A percentile compares a stretch with the other conserved stretches of the same genome.
Conservation (phyloP, 2,113 vertebrate genomes). For the Pelmatolapia mariae region DNA sequence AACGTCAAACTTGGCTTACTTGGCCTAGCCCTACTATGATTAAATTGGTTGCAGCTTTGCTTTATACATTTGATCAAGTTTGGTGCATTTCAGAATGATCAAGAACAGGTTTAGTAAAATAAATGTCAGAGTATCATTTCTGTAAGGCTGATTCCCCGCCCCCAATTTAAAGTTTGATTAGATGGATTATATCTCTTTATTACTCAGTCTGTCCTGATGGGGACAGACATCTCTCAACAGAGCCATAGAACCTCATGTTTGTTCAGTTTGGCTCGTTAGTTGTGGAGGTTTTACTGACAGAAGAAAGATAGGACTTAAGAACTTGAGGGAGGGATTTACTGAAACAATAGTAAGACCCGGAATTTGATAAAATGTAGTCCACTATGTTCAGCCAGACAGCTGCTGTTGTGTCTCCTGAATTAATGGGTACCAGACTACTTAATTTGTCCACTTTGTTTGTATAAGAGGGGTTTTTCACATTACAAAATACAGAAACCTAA, state of each 20-base stretch:
- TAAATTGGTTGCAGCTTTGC: neutral
- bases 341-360: accelerated
- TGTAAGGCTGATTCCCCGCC: neutral
- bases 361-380: neutral
- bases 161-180: neutral
- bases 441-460: neutral
- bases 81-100: neutral
- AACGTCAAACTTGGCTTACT: accelerated
- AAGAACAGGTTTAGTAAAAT: neutral
- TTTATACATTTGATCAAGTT: neutral
- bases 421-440: accelerated
- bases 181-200: neutral
- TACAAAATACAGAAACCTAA: neutral
- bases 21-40: accelerated
- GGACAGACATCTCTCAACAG: neutral
- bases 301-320: neutral
- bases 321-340: neutral
- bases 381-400: neutral
- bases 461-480: neutral
- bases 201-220: neutral
- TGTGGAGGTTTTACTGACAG: neutral
- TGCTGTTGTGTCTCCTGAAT: neutral
- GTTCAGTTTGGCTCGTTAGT: neutral
- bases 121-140: neutral
- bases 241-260: accelerated